phyloP scores from a whole-genome alignment of 30 jellyfish, hydroid and myxozoan genomes.

The Hydractinia echinata region DNA sequence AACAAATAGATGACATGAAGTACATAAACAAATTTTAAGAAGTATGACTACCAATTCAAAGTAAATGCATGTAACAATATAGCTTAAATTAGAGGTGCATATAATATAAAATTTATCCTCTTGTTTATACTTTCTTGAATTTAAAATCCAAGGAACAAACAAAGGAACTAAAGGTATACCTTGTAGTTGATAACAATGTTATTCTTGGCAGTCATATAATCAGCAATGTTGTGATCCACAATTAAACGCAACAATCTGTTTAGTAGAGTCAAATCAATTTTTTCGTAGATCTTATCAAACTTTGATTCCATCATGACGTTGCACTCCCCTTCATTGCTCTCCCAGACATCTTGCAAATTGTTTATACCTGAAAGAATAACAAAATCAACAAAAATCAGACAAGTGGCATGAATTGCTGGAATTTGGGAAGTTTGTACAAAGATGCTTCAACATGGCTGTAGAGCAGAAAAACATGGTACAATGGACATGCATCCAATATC shows the following conservation, averaged over 20 bases:
- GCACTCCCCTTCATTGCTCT: conserved; percentile 92
- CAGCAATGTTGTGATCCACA: conserved; percentile 98
- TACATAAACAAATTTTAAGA: background rate
- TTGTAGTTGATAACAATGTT: conserved; percentile 94
- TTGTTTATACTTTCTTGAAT: background rate
- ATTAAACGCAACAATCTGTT: conserved; percentile 89
- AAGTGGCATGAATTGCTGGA: too few relatives aligned
- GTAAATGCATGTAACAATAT: too few relatives aligned
- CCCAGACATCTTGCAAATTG: conserved; percentile 98
- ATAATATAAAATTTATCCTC: too few relatives aligned
- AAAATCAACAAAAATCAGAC: too few relatives aligned
- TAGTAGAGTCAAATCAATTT: conserved; percentile 93
- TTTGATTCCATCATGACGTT: conserved; percentile 97
- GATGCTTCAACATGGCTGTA: too few relatives aligned
- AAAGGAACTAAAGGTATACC: conserved; percentile 30
- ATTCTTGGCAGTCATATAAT: conserved; percentile 99
- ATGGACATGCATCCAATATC: too few relatives aligned
- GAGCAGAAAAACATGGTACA: too few relatives aligned
- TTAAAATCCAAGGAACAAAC: background rate
- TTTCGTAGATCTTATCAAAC: conserved; percentile 88
- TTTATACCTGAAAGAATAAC: conserved; percentile 65
- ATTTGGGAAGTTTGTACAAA: too few relatives aligned
- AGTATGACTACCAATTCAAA: background rate
- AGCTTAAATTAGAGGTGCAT: too few relatives aligned
- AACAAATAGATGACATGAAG: too few relatives aligned